Percentiles rank a stretch among this genome's conserved stretches.
phyloP scores from a whole-genome alignment of 2,113 vertebrate genomes.

The Vidua macroura region DNA sequence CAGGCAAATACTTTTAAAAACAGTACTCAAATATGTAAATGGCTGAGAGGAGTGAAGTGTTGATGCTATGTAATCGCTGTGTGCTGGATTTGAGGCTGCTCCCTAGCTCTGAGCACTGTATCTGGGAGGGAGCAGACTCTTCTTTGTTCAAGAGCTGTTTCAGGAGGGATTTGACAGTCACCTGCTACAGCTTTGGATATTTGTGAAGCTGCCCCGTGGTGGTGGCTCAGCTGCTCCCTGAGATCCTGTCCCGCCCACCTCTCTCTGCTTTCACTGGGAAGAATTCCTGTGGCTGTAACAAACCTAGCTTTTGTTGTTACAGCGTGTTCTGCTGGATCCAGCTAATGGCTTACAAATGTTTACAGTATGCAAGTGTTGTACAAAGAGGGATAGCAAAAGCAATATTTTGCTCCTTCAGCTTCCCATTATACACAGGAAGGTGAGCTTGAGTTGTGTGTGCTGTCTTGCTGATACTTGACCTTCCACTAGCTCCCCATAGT shows the following conservation, averaged over 20 bases:
- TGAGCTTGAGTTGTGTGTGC: background rate
- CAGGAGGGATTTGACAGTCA: background rate
- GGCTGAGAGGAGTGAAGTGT: background rate
- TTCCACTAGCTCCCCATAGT: background rate
- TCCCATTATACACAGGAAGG: background rate
- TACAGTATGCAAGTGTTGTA: background rate
- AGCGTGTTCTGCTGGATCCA: background rate
- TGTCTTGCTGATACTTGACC: background rate
- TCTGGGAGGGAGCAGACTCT: background rate
- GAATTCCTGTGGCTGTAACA: background rate
- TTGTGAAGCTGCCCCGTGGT: background rate
- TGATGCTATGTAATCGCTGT: background rate
- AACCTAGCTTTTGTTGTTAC: slow-evolving; percentile 3
- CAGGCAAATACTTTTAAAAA: background rate
- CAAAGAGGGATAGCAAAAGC: background rate
- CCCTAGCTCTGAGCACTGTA: rapidly evolving
- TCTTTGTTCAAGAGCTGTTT: background rate
- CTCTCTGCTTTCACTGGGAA: background rate
- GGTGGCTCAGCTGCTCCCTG: background rate
- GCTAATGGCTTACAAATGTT: slow-evolving; percentile 46
- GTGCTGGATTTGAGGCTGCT: background rate
- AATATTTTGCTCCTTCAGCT: background rate
- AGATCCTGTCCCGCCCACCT: background rate
- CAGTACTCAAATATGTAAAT: background rate
- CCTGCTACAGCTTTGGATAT: background rate